Evolutionary conservation across 2,888 invertebrate genomes (phyloP), one percentile per base, ranked within the genome.

Genomic region (Sinodicranocentrus sp.): DNA sequence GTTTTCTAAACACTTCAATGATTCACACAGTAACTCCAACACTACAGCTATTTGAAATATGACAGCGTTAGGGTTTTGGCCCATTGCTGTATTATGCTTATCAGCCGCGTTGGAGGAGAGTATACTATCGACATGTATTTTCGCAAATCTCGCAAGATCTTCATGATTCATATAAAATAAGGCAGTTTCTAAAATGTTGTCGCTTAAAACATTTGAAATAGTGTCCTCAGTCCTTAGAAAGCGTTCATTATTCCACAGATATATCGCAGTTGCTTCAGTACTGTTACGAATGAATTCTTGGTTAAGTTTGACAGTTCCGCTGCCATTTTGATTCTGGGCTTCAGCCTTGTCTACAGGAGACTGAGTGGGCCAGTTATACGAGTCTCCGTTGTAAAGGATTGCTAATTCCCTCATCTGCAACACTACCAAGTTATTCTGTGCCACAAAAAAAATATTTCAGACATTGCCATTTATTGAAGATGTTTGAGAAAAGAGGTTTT

Each of bases 21-120:
- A 67, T 57, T 86, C 86, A 15, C 54, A 23, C 1, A 86, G 43
- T 1, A 79, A 44, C 54, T 86, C 87, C 2, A 88, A 28, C 15
- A 87, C 21, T 15, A 88, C 33, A 2, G 86, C 85, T n/a, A 78
- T 79, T 19, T 85, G 85, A 54, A 87, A 84, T 13, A 52, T 71
- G 15, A 57, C 70, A 68, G 76, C 80, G 13, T n/a, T n/a, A n/a
- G n/a, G n/a, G 33, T 33, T 33, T 33, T 33, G 10, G 65, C 73
- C 15, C 65, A 76, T 2, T 48, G 33, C 15, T 72, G 72, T 8
- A 48, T n/a, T n/a, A n/a, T n/a, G 33, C 57, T 6, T 72, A 13
- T 59, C 23, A n/a, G 25, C n/a, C 1, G 13, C 25, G 21, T 23
- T 59, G 1, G 25, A 33, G 5, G 10, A 28, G n/a, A n/a, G n/a